phyloP scores from a whole-genome alignment of 2,888 invertebrate species.

The Amblyjoppa fuscipennis region DNA sequence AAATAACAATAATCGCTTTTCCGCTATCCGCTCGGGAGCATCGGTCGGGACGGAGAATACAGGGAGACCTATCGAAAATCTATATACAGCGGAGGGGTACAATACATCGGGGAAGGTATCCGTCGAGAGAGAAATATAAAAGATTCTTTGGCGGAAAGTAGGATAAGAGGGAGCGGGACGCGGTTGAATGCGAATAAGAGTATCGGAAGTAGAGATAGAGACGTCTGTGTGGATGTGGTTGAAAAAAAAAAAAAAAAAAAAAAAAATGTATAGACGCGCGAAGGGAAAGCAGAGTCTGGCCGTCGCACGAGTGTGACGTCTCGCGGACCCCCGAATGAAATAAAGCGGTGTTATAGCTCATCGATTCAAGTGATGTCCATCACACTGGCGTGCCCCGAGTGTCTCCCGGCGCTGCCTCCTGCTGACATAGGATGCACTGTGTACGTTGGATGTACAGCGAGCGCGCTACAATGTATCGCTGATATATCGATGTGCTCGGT shows the following conservation, averaged over 20 bases:
- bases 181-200: slow-evolving; percentile 41
- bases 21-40: not conserved
- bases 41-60: slow-evolving; percentile 6
- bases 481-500: slow-evolving; percentile 30
- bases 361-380: slow-evolving; percentile 59
- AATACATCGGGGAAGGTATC: slow-evolving; percentile 21
- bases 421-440: not conserved
- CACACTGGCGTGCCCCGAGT: slow-evolving; percentile 47
- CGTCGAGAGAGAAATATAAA: not conserved
- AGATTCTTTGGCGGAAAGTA: slow-evolving; percentile 1
- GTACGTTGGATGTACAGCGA: not conserved
- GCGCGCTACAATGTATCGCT: slow-evolving; percentile 20
- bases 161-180: not conserved
- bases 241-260: not conserved
- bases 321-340: slow-evolving; percentile 32
- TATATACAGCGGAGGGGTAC: slow-evolving; percentile 12
- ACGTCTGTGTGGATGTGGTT: not conserved
- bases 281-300: not conserved
- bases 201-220: slow-evolving; percentile 2
- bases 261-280: not conserved
- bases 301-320: slow-evolving; percentile 7
- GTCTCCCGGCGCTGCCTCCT: slow-evolving; percentile 53
- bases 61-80: slow-evolving; percentile 58
- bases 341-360: slow-evolving; percentile 50
- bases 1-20: no score